phyloP scores from a whole-genome alignment of 2,113 vertebrate genomes.

The Rhinoptilus africanus region DNA sequence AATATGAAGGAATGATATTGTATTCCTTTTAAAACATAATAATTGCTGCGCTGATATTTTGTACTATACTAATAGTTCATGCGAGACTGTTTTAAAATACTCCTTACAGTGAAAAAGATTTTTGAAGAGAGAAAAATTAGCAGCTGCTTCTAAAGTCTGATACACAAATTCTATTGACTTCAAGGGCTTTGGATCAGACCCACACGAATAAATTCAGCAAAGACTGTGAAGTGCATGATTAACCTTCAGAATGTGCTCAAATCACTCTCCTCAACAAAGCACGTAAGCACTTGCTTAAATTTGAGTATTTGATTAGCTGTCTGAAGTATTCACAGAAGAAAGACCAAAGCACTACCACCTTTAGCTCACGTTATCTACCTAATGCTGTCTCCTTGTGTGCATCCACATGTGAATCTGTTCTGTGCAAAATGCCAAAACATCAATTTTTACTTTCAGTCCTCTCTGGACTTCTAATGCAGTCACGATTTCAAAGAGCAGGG shows the following conservation, averaged over 20 bases:
- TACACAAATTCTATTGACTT: not conserved
- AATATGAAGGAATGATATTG: not conserved
- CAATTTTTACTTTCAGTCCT: not conserved
- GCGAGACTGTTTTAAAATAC: not conserved
- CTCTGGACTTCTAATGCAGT: not conserved
- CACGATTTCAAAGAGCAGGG: not conserved
- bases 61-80: not conserved
- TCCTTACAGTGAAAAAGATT: not conserved
- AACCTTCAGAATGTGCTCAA: constrained; percentile 37
- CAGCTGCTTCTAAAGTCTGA: not conserved
- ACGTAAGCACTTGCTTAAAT: constrained; percentile 13
- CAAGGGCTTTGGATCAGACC: constrained; percentile 42
- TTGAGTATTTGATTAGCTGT: constrained; percentile 42
- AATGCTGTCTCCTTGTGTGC: not conserved
- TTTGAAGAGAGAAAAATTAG: not conserved
- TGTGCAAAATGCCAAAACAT: not conserved
- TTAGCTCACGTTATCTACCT: not conserved
- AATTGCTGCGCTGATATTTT: not conserved
- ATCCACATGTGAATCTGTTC: not conserved
- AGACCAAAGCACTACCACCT: not conserved
- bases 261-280: constrained; percentile 20
- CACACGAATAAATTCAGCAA: not conserved
- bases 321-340: constrained; percentile 20
- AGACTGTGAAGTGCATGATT: constrained; percentile 33
- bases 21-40: constrained; percentile 24